These are phyloP conservation scores for Clytia hemisphaerica DNA, from an alignment of 30 jellyfish, hydroid and myxozoan species.

Conservation along the genomic window DNA sequence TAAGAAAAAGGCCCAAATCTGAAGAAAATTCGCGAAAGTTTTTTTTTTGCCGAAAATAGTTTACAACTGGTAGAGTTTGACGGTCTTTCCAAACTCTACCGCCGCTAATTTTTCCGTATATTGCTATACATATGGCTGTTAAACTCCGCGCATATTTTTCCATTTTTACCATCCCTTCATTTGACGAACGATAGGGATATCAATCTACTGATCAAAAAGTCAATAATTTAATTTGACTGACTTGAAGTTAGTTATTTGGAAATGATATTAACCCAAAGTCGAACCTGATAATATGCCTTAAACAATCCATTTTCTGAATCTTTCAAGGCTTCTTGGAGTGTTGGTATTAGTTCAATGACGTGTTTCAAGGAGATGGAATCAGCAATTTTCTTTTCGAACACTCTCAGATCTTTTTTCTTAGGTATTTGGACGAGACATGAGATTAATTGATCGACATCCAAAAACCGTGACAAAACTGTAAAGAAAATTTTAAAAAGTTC, in stretches of 20 bases:
- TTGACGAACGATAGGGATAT: background rate
- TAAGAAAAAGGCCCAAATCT: no score
- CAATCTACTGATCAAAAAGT: background rate
- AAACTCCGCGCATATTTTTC: no score
- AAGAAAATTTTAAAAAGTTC: no score
- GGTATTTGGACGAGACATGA: slow-evolving; percentile 78
- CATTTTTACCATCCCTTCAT: background rate
- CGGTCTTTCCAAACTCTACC: no score
- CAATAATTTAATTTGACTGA: background rate
- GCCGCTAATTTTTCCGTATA: no score
- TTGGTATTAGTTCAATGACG: slow-evolving; percentile 63
- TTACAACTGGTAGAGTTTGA: no score
- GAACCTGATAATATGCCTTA: slow-evolving; percentile 54
- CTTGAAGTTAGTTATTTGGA: background rate
- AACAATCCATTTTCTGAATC: slow-evolving; percentile 66
- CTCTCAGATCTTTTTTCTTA: slow-evolving; percentile 60
- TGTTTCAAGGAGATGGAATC: slow-evolving; percentile 67
- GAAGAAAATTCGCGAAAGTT: background rate
- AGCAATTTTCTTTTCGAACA: slow-evolving; percentile 59
- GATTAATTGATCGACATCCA: slow-evolving; percentile 78
- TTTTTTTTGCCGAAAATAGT: no score
- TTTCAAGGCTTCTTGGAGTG: slow-evolving; percentile 36
- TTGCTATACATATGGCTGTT: no score
- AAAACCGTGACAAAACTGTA: slow-evolving; percentile 64
- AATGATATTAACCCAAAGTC: background rate